A percentile compares a stretch with the other conserved stretches of the same genome.
These are phyloP conservation scores for Sebastes paucispinis DNA, from an alignment of 2,797 vertebrate species.

Conservation along the genomic window DNA sequence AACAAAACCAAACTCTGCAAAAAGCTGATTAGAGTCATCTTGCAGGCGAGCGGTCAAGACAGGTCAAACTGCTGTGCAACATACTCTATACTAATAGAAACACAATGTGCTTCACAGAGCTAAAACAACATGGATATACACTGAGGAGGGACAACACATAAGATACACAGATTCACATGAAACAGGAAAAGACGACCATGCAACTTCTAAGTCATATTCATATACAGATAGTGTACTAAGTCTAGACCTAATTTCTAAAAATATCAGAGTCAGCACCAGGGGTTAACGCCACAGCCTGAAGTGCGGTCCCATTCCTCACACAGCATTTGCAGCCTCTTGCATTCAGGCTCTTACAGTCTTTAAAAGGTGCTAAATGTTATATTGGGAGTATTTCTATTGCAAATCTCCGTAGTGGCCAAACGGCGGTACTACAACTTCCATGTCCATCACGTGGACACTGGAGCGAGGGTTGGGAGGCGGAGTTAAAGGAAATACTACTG, in stretches of 20 bases:
- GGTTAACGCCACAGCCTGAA: background rate
- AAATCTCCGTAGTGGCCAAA: too few relatives aligned
- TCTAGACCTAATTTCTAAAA: background rate
- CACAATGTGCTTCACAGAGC: background rate
- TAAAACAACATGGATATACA: background rate
- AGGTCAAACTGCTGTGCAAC: background rate
- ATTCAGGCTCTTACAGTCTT: background rate
- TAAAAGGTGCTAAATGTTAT: too few relatives aligned
- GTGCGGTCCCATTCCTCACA: background rate
- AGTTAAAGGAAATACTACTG: too few relatives aligned
- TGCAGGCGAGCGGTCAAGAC: background rate
- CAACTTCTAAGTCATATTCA: background rate
- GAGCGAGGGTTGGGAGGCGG: too few relatives aligned
- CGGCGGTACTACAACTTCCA: too few relatives aligned
- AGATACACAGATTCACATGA: background rate
- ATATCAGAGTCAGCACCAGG: background rate
- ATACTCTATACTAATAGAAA: background rate
- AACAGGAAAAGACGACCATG: background rate
- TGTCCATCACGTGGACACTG: too few relatives aligned
- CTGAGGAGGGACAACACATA: background rate
- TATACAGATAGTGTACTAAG: background rate
- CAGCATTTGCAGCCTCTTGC: slow-evolving; percentile 2
- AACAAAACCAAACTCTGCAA: too few relatives aligned
- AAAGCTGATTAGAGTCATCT: background rate
- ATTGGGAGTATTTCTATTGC: too few relatives aligned